Evolutionary conservation across 2,113 vertebrate species (phyloP).

Genomic region (Hucho hucho): DNA sequence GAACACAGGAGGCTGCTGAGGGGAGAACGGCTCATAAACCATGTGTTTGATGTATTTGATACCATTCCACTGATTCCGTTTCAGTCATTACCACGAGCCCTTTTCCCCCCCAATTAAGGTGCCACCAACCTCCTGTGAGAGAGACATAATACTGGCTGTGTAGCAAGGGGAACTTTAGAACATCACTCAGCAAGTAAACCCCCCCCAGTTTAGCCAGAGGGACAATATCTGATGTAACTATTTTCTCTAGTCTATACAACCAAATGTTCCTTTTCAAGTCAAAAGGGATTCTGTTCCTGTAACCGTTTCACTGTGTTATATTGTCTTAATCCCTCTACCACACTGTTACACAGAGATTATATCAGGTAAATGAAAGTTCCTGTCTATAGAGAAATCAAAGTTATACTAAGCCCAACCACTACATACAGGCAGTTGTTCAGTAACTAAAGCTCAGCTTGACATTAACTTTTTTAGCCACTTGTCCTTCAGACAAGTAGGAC

Average conservation of each 20-base stretch:
- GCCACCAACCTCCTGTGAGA: neutral
- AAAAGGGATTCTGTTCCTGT: neutral
- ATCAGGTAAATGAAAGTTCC: neutral
- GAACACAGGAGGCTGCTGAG: neutral
- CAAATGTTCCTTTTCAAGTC: neutral
- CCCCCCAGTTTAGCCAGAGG: neutral
- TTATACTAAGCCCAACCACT: neutral
- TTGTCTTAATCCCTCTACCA: too few relatives aligned
- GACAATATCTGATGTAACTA: neutral
- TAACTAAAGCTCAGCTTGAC: neutral
- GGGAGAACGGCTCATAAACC: too few relatives aligned
- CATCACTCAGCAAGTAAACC: neutral
- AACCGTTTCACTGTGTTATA: neutral
- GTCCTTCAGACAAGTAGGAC: too few relatives aligned
- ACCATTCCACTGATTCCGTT: too few relatives aligned
- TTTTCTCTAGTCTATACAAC: too few relatives aligned
- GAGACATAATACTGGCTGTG: neutral
- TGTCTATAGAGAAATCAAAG: neutral
- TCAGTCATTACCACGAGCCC: too few relatives aligned
- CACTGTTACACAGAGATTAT: neutral
- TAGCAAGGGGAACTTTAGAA: neutral
- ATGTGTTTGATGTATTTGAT: too few relatives aligned
- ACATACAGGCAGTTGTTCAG: neutral
- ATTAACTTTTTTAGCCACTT: too few relatives aligned
- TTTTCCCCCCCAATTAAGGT: too few relatives aligned